These are phyloP conservation scores for Gortyna flavago DNA, from an alignment of 2,888 invertebrate species.

Conservation along the genomic window DNA sequence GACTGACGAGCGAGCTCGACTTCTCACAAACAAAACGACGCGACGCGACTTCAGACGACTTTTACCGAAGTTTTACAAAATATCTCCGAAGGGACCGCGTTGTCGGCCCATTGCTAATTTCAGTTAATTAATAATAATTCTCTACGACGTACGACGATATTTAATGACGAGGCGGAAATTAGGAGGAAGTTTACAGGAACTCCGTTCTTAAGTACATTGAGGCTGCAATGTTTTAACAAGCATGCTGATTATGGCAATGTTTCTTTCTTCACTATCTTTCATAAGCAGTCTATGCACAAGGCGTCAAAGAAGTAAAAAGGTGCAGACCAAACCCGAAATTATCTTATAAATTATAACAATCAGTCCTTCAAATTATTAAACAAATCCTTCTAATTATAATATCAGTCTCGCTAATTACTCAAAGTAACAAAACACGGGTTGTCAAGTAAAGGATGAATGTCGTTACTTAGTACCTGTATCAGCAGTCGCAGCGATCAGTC, in stretches of 20 bases:
- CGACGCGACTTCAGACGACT: slow-evolving; percentile 33
- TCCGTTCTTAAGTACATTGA: slow-evolving; percentile 21
- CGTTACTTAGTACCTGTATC: slow-evolving; percentile 18
- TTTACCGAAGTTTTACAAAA: slow-evolving; percentile 51
- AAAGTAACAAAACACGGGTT: slow-evolving; percentile 15
- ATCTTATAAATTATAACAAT: slow-evolving; percentile 3
- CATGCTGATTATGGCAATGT: background rate
- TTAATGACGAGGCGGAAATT: slow-evolving; percentile 48
- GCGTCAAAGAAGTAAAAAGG: background rate
- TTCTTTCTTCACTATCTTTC: background rate
- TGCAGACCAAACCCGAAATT: background rate
- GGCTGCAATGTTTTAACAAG: background rate
- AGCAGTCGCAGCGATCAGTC: slow-evolving; percentile 23
- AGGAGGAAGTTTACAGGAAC: background rate
- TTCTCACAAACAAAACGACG: slow-evolving; percentile 48
- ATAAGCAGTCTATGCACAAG: background rate
- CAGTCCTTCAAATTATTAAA: background rate
- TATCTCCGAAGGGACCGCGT: slow-evolving; percentile 37
- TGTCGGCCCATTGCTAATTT: slow-evolving; percentile 26
- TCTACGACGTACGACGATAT: slow-evolving; percentile 47
- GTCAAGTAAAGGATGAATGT: slow-evolving; percentile 43
- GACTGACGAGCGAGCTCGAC: slow-evolving; percentile 9
- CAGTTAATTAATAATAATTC: slow-evolving; percentile 63
- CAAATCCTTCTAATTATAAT: slow-evolving; percentile 11
- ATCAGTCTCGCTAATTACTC: slow-evolving; percentile 12